Conservation (phyloP, 2,113 vertebrate species). For the Emydura subglobosa region DNA sequence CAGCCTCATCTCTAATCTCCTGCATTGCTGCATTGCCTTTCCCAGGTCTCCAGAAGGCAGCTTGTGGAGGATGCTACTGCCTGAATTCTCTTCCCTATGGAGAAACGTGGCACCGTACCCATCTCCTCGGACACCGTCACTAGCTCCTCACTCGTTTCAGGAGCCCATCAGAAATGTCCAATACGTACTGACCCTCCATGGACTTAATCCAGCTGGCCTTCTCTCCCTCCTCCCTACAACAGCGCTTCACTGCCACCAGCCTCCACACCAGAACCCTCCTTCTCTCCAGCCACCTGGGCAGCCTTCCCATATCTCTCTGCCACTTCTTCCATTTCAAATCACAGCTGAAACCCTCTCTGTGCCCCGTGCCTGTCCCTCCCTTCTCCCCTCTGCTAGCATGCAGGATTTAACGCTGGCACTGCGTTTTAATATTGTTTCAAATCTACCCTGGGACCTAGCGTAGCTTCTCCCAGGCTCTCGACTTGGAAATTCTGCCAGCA, state of each 20-base stretch:
- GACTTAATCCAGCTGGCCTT: background rate
- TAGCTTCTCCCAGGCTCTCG: constrained; percentile 67
- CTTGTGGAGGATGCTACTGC: background rate
- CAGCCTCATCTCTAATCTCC: background rate
- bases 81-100: background rate
- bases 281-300: background rate
- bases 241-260: background rate
- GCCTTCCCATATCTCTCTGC: background rate
- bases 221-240: background rate
- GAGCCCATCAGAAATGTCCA: background rate
- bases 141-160: background rate
- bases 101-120: no score
- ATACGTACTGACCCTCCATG: background rate
- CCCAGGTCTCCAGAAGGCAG: background rate
- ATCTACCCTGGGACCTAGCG: constrained; percentile 71
- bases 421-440: constrained; percentile 60
- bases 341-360: constrained; percentile 47
- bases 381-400: background rate
- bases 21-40: background rate
- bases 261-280: background rate
- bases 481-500: constrained; percentile 71
- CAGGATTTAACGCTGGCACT: background rate
- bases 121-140: background rate
- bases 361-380: background rate
- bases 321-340: constrained; percentile 4